Percentiles rank a stretch among this genome's conserved stretches.
These are phyloP conservation scores for Cryptomyrus ogoouensis DNA, from an alignment of 2,113 vertebrate species.

Conservation along the genomic window DNA sequence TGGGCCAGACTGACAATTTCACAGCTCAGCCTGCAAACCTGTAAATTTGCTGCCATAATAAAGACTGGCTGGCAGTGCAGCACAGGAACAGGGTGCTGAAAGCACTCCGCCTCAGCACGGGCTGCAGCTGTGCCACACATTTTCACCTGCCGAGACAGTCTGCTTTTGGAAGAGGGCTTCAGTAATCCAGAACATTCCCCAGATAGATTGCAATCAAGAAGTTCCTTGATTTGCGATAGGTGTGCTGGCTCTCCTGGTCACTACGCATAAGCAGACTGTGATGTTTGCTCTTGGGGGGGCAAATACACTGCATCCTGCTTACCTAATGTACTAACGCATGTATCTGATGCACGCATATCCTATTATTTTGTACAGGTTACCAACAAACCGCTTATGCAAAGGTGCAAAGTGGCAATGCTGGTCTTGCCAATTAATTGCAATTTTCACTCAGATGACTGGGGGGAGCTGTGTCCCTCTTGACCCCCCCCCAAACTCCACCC, in stretches of 20 bases:
- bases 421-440: neutral
- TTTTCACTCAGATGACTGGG: neutral
- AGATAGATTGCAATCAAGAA: neutral
- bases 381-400: neutral
- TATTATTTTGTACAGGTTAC: neutral
- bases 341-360: too few relatives aligned
- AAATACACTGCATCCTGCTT: too few relatives aligned
- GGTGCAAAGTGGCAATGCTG: neutral
- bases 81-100: too few relatives aligned
- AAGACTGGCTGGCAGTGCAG: neutral
- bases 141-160: neutral
- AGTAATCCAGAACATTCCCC: neutral
- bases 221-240: neutral
- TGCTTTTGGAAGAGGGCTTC: neutral
- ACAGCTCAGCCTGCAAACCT: neutral
- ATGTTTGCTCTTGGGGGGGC: too few relatives aligned
- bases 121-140: neutral
- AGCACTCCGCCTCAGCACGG: too few relatives aligned
- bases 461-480: neutral
- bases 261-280: too few relatives aligned
- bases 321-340: too few relatives aligned
- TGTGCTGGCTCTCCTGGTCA: neutral
- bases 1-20: neutral
- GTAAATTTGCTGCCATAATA: neutral
- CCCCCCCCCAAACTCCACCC: too few relatives aligned